A percentile compares a stretch with the other conserved stretches of the same genome.
Evolutionary conservation across 2,888 invertebrate genomes (phyloP).

Genomic region (Bellardia bayeri): DNA sequence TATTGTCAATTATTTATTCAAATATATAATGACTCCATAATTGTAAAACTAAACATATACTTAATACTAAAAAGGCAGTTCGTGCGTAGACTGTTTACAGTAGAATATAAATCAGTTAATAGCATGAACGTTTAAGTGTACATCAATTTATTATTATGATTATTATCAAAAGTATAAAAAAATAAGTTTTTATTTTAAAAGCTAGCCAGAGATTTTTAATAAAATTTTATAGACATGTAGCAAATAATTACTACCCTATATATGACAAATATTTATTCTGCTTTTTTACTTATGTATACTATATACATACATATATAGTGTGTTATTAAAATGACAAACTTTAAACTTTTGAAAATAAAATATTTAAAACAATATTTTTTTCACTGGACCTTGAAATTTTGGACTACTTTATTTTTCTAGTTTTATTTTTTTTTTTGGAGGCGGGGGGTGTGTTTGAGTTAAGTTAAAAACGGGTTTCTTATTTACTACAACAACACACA

Average conservation of each 20-base stretch:
- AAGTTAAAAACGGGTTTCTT: neutral
- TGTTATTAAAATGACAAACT: neutral
- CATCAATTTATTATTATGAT: neutral
- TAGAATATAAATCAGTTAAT: neutral
- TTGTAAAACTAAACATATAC: neutral
- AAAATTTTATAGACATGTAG: neutral
- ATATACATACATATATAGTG: neutral
- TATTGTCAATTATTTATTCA: constrained; percentile 9
- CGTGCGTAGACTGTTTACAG: neutral
- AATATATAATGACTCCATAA: constrained; percentile 7
- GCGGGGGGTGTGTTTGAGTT: too few species aligned
- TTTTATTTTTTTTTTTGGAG: neutral
- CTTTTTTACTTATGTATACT: neutral
- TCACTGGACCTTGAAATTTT: constrained; percentile 15
- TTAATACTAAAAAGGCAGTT: neutral
- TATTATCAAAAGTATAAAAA: neutral
- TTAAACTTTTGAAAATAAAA: neutral
- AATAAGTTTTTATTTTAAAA: neutral
- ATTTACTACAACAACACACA: constrained; percentile 5
- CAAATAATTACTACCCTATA: neutral
- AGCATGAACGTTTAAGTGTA: neutral
- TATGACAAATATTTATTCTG: too few species aligned
- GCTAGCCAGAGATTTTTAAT: neutral
- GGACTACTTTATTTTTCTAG: neutral
- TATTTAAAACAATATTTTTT: neutral